Base-by-base conservation (phyloP, 2,797 vertebrate species). In the Anisognathus igniventris region DNA sequence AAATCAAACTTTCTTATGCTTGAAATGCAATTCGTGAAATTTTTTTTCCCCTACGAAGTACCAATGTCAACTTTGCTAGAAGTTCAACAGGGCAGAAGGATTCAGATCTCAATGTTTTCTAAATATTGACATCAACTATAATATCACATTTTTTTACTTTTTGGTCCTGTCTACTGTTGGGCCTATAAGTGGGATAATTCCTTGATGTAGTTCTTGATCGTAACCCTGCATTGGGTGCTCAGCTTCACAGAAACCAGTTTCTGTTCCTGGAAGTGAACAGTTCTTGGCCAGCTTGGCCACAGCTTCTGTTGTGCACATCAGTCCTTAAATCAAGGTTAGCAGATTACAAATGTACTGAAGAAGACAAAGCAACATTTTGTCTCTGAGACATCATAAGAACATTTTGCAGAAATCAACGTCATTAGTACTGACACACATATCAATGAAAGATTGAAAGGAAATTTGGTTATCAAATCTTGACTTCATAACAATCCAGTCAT, bases 41-140 rank as follows among this genome's bases (percentile, higher is more conserved):
- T 1, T 23, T 0, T 61, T 90, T n/a, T 9, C 44, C 4, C 3
- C 3, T 31, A 3, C 6, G 27, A 86, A 77, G 18, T 25, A 31
- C 0, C 2, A 66, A 73, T 24, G 5, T 17, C 0, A 0, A 27
- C 5, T 84, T 71, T 80, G 5, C 20, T 28, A 47, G 15, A 14
- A 73, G 25, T 73, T 71, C 48, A 77, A 6, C 20, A 35, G 14
- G 11, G 39, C 44, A 80, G n/a, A 71, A 39, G 10, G 60, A 64
- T 39, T 28, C 8, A 19, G 7, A 37, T 37, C 24, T 83, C 51
- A 70, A 5, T 33, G 0, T 51, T 74, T 88, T 80, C 30, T 56
- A 51, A 83, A 51, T 68, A 81, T 18, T 35, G 21, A 35, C 7
- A 25, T 57, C 73, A 56, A 51, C 17, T 3, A 25, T 6, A 39